Evolutionary conservation across 2,888 invertebrate species (phyloP), one percentile per base, ranked within the genome.

Genomic region (Cheilosia vernalis): DNA sequence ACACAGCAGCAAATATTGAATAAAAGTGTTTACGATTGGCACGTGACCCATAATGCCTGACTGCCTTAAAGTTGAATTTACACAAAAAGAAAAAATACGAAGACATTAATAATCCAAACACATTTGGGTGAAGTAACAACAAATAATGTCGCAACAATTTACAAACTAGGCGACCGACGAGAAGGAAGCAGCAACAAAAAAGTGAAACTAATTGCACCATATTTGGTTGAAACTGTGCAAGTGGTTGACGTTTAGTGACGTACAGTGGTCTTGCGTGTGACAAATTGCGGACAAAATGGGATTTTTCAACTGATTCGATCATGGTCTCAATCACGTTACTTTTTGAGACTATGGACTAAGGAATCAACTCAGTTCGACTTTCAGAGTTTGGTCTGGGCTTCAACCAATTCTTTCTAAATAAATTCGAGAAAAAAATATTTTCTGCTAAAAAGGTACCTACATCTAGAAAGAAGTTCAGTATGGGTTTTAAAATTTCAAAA

Each of bases 181-280:
- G 17, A 56, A 30, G 51, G 24, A 27, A 53, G 10, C 21, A 19
- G 21, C 19, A n/a, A 21, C 21, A 55, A 74, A 53, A 63, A 64
- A 78, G 77, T 78, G 77, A 78, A 78, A 78, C 69, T 78, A 69
- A 78, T 78, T 78, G 77, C 77, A 69, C 61, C 77, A 70, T 60
- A 42, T 58, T 30, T 21, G 15, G 21, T 51, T 21, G 17, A n/a
- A 44, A 44, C 17, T 13, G 13, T 37, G 3, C 19, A 47, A 19
- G 42, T n/a, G 47, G n/a, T 47, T 7, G 9, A 9, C 44, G n/a
- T 17, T 15, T 6, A 2, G n/a, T n/a, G n/a, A 21, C 37, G 24
- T 27, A 5, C 51, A 27, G 51, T 27, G 51, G 49, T 49, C 9
- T 21, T 49, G 4, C 2, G 5, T 13, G 24, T 5, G 51, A 15